Evolutionary conservation across 2,888 invertebrate genomes (phyloP).

Genomic region (Xylota sylvarum): DNA sequence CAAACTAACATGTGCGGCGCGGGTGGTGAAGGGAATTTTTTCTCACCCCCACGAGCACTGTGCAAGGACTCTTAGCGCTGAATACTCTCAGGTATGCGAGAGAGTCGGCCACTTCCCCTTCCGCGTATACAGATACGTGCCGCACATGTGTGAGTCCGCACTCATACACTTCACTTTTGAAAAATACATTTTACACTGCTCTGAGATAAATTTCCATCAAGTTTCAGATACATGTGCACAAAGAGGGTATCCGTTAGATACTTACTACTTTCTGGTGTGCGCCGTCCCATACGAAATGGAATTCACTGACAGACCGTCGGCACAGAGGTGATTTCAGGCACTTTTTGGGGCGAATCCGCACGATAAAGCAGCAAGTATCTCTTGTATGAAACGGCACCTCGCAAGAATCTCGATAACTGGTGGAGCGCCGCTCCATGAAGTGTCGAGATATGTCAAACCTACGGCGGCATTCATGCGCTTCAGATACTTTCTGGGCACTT

Average conservation of each 20-base stretch:
- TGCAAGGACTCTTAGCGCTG: slow-evolving; percentile 58
- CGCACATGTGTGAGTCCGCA: slow-evolving; percentile 64
- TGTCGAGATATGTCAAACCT: slow-evolving; percentile 84
- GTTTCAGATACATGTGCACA: slow-evolving; percentile 59
- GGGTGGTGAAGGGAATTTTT: slow-evolving; percentile 37
- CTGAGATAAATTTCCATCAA: slow-evolving; percentile 78
- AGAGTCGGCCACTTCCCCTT: slow-evolving; percentile 60
- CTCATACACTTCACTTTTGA: slow-evolving; percentile 64
- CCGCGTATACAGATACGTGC: slow-evolving; percentile 70
- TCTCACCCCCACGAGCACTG: slow-evolving; percentile 38
- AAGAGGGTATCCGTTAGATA: slow-evolving; percentile 42
- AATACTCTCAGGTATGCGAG: slow-evolving; percentile 60
- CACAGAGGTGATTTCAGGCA: slow-evolving; percentile 79
- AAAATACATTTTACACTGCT: slow-evolving; percentile 79
- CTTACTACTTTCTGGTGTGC: slow-evolving; percentile 68
- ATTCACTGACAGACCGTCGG: not conserved
- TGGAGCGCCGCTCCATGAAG: slow-evolving; percentile 83
- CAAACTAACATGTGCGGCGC: slow-evolving; percentile 35
- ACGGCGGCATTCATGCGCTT: slow-evolving; percentile 79
- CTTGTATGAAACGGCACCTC: slow-evolving; percentile 76
- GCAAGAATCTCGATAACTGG: slow-evolving; percentile 78
- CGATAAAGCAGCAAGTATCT: slow-evolving; percentile 82
- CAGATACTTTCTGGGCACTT: slow-evolving; percentile 82
- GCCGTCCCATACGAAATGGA: slow-evolving; percentile 53
- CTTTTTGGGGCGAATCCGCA: slow-evolving; percentile 82